phyloP scores from a whole-genome alignment of 1,140 invertebrate species.

The Halyomorpha halys region DNA sequence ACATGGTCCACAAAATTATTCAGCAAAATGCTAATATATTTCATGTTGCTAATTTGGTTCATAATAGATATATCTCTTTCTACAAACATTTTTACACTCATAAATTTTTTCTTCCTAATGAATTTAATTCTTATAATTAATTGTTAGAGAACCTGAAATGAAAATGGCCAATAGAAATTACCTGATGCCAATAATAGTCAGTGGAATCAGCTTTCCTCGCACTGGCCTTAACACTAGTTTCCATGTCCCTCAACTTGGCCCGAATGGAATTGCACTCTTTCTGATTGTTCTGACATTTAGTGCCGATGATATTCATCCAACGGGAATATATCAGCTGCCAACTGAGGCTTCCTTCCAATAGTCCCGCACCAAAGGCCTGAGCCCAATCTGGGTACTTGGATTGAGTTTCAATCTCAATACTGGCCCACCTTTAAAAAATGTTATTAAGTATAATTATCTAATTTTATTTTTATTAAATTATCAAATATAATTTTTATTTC shows the following conservation, averaged over 20 bases:
- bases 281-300: conserved; percentile 54
- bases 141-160: too few species aligned
- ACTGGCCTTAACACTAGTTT: conserved; percentile 47
- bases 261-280: conserved; percentile 57
- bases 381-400: conserved; percentile 55
- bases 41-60: too few species aligned
- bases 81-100: too few species aligned
- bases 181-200: conserved; percentile 73
- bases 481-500: too few species aligned
- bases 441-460: too few species aligned
- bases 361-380: conserved; percentile 80
- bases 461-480: too few species aligned
- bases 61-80: too few species aligned
- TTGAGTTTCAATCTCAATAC: conserved; percentile 67
- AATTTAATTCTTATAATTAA: too few species aligned
- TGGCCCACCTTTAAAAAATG: conserved; percentile 52
- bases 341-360: conserved; percentile 73
- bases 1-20: too few species aligned
- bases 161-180: conserved; percentile 34
- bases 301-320: conserved; percentile 63
- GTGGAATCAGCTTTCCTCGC: conserved; percentile 37
- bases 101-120: neutral
- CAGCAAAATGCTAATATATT: too few species aligned
- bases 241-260: conserved; percentile 52
- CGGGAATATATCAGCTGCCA: conserved; percentile 71